Base-by-base conservation (phyloP, 53 echinoderm and acorn worm genomes). In the Luidia sarsii region DNA sequence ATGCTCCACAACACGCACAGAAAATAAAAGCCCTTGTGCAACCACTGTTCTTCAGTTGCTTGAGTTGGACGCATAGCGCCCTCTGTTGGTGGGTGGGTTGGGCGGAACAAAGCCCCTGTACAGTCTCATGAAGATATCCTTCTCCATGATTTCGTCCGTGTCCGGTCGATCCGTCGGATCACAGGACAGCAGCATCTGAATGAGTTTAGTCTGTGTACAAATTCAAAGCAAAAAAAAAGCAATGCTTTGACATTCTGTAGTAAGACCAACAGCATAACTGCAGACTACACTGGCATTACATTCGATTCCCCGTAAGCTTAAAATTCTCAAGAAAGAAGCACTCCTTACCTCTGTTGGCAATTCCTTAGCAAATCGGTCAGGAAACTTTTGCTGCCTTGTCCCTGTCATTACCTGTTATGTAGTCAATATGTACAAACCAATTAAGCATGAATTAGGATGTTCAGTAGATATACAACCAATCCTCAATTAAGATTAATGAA, bases 101-200 rank as follows among this genome's bases (percentile, higher is more conserved):
- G 97, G 97, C 16, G 97, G 97, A 6, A 75, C 71, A 66, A 85
- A 97, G 57, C 94, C 80, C 72, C 75, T 80, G 68, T 91, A 97
- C 50, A 94, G 49, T 18, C 69, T 69, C 33, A 21, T 39, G 60
- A 82, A 97, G 38, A 71, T 50, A 18, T 82, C 37, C 46, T 91
- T 94, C 5, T 91, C 89, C 27, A 43, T 68, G 23, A 97, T 68
- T 35, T 94, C 97, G 48, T 81, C 75, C 19, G 89, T 84, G 57
- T 91, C 83, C 11, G 97, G 97, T 81, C 97, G 72, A 28, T 57
- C 50, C 16, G 68, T 75, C 5, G 97, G 97, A 38, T 80, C 65
- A 30, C 38, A 39, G 50, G 97, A 94, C 15, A 97, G 71, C 65
- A 97, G 69, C 94, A 91, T 91, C 39, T 65, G 86, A 4, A 88